Evolutionary conservation across 2,888 invertebrate genomes (phyloP).

Genomic region (Tiphia femorata): DNA sequence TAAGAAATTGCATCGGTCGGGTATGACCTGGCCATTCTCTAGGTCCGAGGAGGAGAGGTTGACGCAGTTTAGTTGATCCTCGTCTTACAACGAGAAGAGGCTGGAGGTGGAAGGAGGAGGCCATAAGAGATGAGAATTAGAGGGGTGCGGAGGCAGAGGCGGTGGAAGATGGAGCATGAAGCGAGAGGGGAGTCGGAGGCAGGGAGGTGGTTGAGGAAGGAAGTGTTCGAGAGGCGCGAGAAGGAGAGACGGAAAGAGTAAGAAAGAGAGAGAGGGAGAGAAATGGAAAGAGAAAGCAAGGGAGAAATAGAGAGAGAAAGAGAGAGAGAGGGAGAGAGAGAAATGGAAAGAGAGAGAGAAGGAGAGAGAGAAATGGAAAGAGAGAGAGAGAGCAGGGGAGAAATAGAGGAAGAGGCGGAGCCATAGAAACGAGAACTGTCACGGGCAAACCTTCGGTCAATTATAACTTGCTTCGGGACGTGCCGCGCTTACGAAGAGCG

Average conservation of each 20-base stretch:
- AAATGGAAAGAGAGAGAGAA: constrained; percentile 4
- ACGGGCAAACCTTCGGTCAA: constrained; percentile 58
- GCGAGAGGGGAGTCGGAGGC: no score
- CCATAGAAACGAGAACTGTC: constrained; percentile 53
- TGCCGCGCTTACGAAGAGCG: constrained; percentile 42
- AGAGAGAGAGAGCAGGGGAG: neutral
- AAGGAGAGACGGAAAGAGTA: neutral
- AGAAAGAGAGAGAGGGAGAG: constrained; percentile 9
- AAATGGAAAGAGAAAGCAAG: constrained; percentile 17
- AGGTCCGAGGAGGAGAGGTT: neutral
- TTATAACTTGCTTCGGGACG: constrained; percentile 59
- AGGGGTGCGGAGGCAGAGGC: neutral
- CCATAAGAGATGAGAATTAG: neutral
- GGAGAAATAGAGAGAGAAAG: constrained; percentile 9
- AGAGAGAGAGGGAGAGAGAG: neutral
- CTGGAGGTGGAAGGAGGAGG: neutral
- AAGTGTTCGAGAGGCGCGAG: neutral
- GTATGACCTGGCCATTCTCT: no score
- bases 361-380: neutral
- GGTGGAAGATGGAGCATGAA: neutral
- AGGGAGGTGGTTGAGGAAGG: no score
- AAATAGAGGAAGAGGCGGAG: constrained; percentile 16
- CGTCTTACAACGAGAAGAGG: constrained; percentile 24
- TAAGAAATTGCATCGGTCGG: constrained; percentile 16
- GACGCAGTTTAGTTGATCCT: constrained; percentile 27